phyloP scores from a whole-genome alignment of 2,113 vertebrate genomes.

The Larimichthys polyactis region DNA sequence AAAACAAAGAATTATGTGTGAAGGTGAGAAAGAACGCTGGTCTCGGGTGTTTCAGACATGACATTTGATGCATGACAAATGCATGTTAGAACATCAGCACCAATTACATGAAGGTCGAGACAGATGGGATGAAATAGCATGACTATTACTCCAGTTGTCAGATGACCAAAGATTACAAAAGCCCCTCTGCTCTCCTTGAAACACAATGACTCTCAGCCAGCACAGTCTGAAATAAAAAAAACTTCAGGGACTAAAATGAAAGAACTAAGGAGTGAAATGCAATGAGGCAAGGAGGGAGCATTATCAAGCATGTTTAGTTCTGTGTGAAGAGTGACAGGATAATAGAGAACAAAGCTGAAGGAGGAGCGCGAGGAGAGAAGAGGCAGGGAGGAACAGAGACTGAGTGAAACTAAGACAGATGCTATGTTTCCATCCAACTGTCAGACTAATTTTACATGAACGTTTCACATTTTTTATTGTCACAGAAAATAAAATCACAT shows the following conservation, averaged over 20 bases:
- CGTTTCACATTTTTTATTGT: slow-evolving; percentile 5
- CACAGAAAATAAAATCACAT: background rate
- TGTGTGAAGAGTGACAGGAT: slow-evolving; percentile 44
- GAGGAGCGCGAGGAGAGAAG: slow-evolving; percentile 12
- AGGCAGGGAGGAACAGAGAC: slow-evolving; percentile 20
- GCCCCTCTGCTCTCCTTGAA: slow-evolving; percentile 4
- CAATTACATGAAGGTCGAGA: slow-evolving; percentile 21
- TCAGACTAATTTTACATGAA: background rate
- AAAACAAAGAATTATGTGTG: background rate
- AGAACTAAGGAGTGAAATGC: slow-evolving; percentile 15
- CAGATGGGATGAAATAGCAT: slow-evolving; percentile 19
- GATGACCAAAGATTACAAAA: slow-evolving; percentile 16
- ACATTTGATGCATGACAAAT: slow-evolving; percentile 14
- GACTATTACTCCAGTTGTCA: background rate
- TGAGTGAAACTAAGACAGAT: slow-evolving; percentile 25
- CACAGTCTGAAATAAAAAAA: background rate
- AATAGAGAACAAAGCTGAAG: slow-evolving; percentile 22
- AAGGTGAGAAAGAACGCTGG: slow-evolving; percentile 15
- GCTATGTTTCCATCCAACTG: slow-evolving; percentile 28
- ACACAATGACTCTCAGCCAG: background rate
- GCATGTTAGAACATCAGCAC: background rate
- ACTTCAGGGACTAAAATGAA: slow-evolving; percentile 4
- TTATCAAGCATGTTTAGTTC: slow-evolving; percentile 38
- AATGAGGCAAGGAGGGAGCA: slow-evolving; percentile 1
- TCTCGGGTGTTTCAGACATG: background rate